Evolutionary conservation across 2,113 vertebrate genomes (phyloP).

Genomic region (Hemibagrus wyckioides): DNA sequence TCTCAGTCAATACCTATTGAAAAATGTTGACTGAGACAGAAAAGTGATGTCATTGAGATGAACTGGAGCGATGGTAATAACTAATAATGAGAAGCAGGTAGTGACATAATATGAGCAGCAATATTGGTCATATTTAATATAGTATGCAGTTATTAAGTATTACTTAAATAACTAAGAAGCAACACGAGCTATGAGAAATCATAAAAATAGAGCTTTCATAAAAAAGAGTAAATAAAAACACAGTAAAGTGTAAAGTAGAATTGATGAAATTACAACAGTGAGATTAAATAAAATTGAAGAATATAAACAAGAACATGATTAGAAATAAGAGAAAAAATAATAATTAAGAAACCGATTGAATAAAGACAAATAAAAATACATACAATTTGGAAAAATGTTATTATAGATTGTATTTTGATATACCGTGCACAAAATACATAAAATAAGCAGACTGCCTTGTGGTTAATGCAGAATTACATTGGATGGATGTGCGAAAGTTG

Average conservation of each 20-base stretch:
- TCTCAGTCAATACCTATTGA: not conserved
- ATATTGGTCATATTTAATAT: not conserved
- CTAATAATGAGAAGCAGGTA: not conserved
- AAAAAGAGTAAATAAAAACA: not conserved
- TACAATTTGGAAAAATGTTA: not conserved
- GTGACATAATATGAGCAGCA: not conserved
- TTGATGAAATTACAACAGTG: not conserved
- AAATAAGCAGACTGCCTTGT: not conserved
- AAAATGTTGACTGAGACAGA: slow-evolving; percentile 1
- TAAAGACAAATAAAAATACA: not conserved
- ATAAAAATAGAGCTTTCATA: not conserved
- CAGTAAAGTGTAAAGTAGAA: not conserved
- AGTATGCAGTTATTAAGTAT: no score
- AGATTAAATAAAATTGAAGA: not conserved
- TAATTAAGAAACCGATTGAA: not conserved
- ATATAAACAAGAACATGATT: not conserved
- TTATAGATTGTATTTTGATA: no score
- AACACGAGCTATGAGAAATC: not conserved
- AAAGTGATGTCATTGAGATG: not conserved
- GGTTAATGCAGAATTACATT: not conserved
- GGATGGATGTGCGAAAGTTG: not conserved
- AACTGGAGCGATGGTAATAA: slow-evolving; percentile 27
- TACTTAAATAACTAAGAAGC: not conserved
- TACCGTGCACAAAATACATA: not conserved
- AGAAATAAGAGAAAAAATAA: not conserved